Conservation (phyloP, 1,140 invertebrate species). For the Leguminivora glycinivorella region DNA sequence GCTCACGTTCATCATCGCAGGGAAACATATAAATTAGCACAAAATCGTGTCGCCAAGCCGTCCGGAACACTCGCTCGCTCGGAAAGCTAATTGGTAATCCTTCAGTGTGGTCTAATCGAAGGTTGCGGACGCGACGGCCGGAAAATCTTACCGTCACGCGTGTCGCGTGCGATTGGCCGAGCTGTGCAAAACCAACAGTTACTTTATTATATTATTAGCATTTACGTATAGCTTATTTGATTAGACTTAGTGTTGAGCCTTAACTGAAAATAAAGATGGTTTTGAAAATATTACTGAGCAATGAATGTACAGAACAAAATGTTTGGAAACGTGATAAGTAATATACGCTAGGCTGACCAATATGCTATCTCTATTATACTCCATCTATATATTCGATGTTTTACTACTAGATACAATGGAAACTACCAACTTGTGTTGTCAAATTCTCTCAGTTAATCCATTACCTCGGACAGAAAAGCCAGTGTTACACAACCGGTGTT, state of each 20-base stretch:
- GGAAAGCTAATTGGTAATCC: not conserved
- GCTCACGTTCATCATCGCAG: not conserved
- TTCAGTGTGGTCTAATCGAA: not conserved
- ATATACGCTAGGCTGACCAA: too few species aligned
- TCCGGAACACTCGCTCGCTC: constrained; percentile 2
- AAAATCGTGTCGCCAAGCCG: constrained; percentile 1
- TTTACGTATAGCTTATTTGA: too few species aligned
- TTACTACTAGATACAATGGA: not conserved
- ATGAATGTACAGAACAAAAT: too few species aligned
- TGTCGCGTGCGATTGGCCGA: not conserved
- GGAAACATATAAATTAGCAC: constrained; percentile 7
- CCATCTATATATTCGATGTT: too few species aligned
- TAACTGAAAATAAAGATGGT: too few species aligned
- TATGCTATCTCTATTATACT: too few species aligned
- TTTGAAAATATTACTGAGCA: too few species aligned
- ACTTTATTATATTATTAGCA: too few species aligned
- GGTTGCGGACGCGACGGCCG: not conserved
- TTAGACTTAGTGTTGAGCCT: not conserved
- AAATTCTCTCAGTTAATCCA: not conserved
- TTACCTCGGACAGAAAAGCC: not conserved
- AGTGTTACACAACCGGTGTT: not conserved
- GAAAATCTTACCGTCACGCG: not conserved
- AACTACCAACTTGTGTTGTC: not conserved
- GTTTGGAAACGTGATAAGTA: too few species aligned
- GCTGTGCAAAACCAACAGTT: not conserved